Evolutionary conservation across 2,888 invertebrate genomes (phyloP).

Genomic region (Pomacea canaliculata): DNA sequence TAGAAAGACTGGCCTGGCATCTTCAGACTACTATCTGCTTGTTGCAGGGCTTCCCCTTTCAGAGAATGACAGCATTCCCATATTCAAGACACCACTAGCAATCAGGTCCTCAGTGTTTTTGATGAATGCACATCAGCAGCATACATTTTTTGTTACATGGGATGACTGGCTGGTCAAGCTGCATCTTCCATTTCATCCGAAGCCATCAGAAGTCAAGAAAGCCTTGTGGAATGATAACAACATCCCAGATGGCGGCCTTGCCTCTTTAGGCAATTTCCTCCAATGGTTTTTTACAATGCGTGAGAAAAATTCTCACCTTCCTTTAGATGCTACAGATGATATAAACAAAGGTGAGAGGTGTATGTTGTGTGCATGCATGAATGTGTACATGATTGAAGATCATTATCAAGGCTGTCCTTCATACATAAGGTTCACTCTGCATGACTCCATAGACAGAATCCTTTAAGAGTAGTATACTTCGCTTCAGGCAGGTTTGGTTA

Average conservation of each 20-base stretch:
- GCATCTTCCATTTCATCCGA: slow-evolving; percentile 43
- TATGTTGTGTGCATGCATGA: background rate
- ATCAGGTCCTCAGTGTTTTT: slow-evolving; percentile 53
- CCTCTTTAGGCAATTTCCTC: slow-evolving; percentile 54
- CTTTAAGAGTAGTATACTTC: no score
- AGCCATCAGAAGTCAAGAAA: slow-evolving; percentile 45
- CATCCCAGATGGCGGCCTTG: slow-evolving; percentile 52
- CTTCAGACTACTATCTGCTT: slow-evolving; percentile 44
- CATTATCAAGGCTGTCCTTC: no score
- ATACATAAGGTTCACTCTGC: no score
- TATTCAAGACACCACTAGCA: slow-evolving; percentile 51
- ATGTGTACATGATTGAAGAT: background rate
- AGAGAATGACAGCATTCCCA: slow-evolving; percentile 37
- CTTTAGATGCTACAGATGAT: slow-evolving; percentile 31
- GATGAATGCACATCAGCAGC: slow-evolving; percentile 35
- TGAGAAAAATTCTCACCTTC: slow-evolving; percentile 25
- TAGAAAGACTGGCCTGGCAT: slow-evolving; percentile 51
- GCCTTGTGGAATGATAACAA: slow-evolving; percentile 48
- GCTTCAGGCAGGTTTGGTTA: no score
- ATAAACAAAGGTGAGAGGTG: background rate
- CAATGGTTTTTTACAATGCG: slow-evolving; percentile 54
- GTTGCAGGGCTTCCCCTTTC: slow-evolving; percentile 49
- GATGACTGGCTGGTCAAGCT: slow-evolving; percentile 51
- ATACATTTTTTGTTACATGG: slow-evolving; percentile 47
- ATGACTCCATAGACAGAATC: no score